A percentile compares a stretch with the other conserved stretches of the same genome.
Evolutionary conservation across 2,888 invertebrate genomes (phyloP).

Genomic region (Lymantria monacha): DNA sequence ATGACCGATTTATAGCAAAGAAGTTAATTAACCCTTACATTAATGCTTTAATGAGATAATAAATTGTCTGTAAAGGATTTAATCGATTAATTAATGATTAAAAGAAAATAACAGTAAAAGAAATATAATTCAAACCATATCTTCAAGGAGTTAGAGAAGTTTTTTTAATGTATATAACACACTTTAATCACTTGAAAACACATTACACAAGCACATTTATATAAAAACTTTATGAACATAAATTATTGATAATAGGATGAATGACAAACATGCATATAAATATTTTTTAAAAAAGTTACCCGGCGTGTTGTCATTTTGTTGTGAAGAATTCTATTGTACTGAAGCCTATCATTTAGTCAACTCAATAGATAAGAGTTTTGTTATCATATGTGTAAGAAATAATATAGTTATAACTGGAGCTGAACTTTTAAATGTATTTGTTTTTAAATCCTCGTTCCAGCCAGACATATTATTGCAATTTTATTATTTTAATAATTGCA

Average conservation of each 20-base stretch:
- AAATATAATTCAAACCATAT: constrained; percentile 26
- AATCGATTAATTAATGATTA: neutral
- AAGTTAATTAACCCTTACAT: neutral
- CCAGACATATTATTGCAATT: constrained; percentile 34
- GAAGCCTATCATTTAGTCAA: constrained; percentile 56
- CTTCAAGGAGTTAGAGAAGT: constrained; percentile 12
- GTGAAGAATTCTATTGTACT: constrained; percentile 64
- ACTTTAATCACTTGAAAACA: constrained; percentile 19
- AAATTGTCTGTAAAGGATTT: neutral
- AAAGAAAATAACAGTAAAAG: constrained; percentile 2
- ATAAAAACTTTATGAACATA: constrained; percentile 11
- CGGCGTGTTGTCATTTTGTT: constrained; percentile 72
- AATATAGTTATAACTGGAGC: constrained; percentile 37
- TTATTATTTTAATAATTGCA: constrained; percentile 10
- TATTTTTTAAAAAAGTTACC: constrained; percentile 52
- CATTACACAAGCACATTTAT: constrained; percentile 14
- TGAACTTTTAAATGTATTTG: constrained; percentile 38
- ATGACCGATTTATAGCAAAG: neutral
- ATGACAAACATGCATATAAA: constrained; percentile 29
- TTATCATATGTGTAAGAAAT: constrained; percentile 60
- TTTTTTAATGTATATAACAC: constrained; percentile 18
- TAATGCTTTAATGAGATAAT: neutral
- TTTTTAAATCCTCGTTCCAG: constrained; percentile 41
- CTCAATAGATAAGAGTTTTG: constrained; percentile 67
- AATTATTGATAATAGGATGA: constrained; percentile 6